Evolutionary conservation across 2,797 vertebrate species (phyloP).

Genomic region (Sphenopsis melanotis): DNA sequence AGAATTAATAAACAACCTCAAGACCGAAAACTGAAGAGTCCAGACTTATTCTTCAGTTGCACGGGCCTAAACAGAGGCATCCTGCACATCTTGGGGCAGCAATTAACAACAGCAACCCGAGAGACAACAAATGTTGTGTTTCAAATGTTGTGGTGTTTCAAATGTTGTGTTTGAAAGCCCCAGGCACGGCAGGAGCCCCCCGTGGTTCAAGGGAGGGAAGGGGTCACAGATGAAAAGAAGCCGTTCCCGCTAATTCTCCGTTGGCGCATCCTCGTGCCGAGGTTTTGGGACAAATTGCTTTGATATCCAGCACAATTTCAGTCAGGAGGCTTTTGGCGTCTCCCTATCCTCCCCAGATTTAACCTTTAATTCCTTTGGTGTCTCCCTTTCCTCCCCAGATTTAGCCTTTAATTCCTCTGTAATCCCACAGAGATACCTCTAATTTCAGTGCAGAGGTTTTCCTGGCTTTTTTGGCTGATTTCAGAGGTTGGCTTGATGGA

Average conservation of each 20-base stretch:
- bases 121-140: background rate
- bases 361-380: background rate
- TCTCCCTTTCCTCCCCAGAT: background rate
- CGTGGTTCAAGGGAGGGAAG: slow-evolving; percentile 67
- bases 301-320: background rate
- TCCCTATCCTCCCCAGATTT: background rate
- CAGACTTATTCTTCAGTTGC: too few species aligned
- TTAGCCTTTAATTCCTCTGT: background rate
- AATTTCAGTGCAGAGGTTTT: background rate
- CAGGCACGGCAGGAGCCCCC: slow-evolving; percentile 64
- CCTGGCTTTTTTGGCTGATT: rapidly evolving
- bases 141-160: too few species aligned
- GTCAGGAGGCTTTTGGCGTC: background rate
- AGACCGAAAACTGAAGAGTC: too few species aligned
- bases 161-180: background rate
- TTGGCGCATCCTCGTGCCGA: rapidly evolving
- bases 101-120: too few species aligned
- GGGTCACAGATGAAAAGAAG: slow-evolving; percentile 71
- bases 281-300: background rate
- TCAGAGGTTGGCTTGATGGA: background rate
- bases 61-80: too few species aligned
- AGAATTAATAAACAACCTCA: too few species aligned
- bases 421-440: rapidly evolving
- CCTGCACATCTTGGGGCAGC: too few species aligned
- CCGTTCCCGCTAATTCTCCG: background rate